Conservation (phyloP, 2,888 invertebrate species). For the Myathropa florea region DNA sequence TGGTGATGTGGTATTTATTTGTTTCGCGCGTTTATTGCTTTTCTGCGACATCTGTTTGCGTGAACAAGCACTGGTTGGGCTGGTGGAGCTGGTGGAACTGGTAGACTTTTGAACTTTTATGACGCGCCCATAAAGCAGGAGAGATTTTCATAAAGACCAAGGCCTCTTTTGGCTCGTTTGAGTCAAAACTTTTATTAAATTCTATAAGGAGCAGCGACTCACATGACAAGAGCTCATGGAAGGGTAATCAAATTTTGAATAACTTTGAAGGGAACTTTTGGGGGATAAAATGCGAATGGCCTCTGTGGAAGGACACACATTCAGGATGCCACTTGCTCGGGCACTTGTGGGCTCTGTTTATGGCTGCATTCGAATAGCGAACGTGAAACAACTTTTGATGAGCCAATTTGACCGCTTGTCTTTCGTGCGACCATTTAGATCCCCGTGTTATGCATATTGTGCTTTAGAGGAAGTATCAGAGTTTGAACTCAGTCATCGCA, state of each 20-base stretch:
- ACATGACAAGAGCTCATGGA: neutral
- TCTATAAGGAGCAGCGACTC: neutral
- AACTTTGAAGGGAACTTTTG: neutral
- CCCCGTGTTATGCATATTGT: too few species aligned
- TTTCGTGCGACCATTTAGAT: too few species aligned
- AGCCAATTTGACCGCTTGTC: too few species aligned
- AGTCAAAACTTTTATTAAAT: constrained; percentile 33
- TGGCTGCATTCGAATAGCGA: too few species aligned
- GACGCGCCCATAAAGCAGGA: constrained; percentile 9
- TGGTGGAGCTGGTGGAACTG: too few species aligned
- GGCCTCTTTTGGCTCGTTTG: neutral
- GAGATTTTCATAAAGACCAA: constrained; percentile 33
- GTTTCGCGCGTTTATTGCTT: constrained; percentile 23
- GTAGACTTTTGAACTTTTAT: constrained; percentile 16
- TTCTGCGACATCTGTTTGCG: constrained; percentile 37
- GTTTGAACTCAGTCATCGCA: too few species aligned
- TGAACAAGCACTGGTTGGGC: neutral
- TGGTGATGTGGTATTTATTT: constrained; percentile 44
- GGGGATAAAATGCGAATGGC: neutral
- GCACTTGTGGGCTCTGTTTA: too few species aligned
- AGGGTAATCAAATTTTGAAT: constrained; percentile 4
- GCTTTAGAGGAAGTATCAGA: too few species aligned
- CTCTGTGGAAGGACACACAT: too few species aligned
- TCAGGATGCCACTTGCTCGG: too few species aligned
- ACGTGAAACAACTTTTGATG: too few species aligned